These are phyloP conservation scores for Quadroppia sp. DNA, from an alignment of 2,888 invertebrate species.

Conservation along the genomic window DNA sequence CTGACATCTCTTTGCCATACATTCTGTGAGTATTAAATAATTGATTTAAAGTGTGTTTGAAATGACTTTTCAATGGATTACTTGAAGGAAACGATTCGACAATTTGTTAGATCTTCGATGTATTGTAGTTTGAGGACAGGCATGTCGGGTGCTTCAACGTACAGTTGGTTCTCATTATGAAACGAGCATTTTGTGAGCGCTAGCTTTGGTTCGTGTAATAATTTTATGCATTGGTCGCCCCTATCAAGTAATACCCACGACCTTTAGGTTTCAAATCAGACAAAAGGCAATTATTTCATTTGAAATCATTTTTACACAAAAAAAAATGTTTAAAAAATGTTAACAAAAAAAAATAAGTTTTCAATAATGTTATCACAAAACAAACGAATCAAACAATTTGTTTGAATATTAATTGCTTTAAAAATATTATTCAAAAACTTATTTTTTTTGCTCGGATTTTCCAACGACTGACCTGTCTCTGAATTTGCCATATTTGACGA, in stretches of 20 bases:
- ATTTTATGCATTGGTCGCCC: slow-evolving; percentile 8
- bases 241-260: slow-evolving; percentile 28
- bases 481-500: slow-evolving; percentile 20
- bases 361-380: too few species aligned
- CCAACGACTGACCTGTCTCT: slow-evolving; percentile 25
- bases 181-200: slow-evolving; percentile 22
- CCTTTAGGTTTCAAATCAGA: too few species aligned
- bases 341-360: too few species aligned
- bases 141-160: slow-evolving; percentile 13
- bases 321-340: too few species aligned
- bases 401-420: too few species aligned
- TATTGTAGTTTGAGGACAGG: background rate
- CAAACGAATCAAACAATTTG: too few species aligned
- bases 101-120: background rate
- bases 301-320: too few species aligned
- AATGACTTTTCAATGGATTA: background rate
- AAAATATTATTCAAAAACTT: too few species aligned
- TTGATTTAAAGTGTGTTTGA: background rate
- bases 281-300: too few species aligned
- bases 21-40: too few species aligned
- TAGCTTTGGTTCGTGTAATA: slow-evolving; percentile 31
- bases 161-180: background rate
- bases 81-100: too few species aligned
- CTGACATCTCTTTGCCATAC: slow-evolving; percentile 13
- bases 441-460: too few species aligned